A percentile compares a stretch with the other conserved stretches of the same genome.
Conservation (phyloP, 2,113 vertebrate species). For the Cephalophus harveyi region DNA sequence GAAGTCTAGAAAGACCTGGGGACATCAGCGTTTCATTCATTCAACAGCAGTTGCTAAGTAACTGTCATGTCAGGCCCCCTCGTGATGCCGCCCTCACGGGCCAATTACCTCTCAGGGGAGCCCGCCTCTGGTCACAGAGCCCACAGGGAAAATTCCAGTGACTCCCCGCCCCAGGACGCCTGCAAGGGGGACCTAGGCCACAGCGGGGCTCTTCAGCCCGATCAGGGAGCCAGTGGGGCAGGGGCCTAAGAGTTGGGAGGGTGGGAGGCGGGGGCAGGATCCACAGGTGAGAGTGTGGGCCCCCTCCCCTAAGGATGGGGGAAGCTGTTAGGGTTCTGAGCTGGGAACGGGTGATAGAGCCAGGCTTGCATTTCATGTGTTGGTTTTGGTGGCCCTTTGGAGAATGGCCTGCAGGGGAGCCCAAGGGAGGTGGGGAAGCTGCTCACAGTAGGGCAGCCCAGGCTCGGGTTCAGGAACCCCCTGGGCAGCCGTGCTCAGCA, state of each 20-base stretch:
- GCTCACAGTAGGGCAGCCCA: background rate
- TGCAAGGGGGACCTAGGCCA: too few species aligned
- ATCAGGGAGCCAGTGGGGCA: background rate
- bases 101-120: background rate
- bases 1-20: background rate
- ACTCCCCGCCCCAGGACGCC: background rate
- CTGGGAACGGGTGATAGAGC: background rate
- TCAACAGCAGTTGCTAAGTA: background rate
- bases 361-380: background rate
- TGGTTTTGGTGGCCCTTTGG: background rate
- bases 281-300: background rate
- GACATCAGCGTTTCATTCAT: background rate
- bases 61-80: background rate
- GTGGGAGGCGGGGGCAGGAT: rapidly evolving
- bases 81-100: rapidly evolving
- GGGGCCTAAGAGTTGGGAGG: background rate
- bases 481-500: background rate
- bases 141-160: background rate
- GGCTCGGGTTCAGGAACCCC: background rate
- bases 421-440: background rate
- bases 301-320: background rate
- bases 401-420: background rate
- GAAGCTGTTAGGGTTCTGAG: background rate
- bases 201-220: rapidly evolving
- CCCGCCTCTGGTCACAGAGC: background rate